Evolutionary conservation across 2,797 vertebrate genomes (phyloP).

Genomic region (Cossypha niveicapilla): DNA sequence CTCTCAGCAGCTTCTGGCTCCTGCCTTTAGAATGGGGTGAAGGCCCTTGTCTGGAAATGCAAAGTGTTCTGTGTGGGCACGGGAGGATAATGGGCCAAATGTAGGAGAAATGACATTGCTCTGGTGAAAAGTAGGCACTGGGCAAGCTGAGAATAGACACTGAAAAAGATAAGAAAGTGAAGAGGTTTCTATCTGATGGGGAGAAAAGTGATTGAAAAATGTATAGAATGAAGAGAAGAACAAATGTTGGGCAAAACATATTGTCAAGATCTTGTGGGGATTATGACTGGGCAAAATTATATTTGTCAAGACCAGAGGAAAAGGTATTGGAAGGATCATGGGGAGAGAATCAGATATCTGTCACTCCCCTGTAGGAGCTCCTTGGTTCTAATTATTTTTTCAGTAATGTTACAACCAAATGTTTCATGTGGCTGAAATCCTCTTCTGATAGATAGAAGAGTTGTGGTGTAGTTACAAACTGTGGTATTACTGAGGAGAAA

Average conservation of each 20-base stretch:
- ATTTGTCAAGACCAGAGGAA: background rate
- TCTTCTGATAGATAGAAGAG: background rate
- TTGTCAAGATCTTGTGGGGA: background rate
- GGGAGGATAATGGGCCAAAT: background rate
- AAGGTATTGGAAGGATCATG: fast-evolving
- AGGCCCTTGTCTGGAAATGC: background rate
- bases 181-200: background rate
- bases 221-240: background rate
- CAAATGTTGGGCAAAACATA: background rate
- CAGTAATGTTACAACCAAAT: background rate
- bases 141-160: background rate
- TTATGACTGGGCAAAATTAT: background rate
- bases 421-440: background rate
- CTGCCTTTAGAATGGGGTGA: background rate
- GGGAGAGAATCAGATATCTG: background rate
- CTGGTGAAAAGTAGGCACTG: background rate
- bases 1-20: background rate
- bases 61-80: background rate
- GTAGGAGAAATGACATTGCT: background rate
- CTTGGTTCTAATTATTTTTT: background rate
- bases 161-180: background rate
- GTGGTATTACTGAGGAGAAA: background rate
- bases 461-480: background rate
- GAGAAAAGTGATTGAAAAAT: background rate
- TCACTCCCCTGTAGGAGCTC: background rate